Evolutionary conservation across 1,140 invertebrate species (phyloP).

Genomic region (Cheumatopsyche charites): DNA sequence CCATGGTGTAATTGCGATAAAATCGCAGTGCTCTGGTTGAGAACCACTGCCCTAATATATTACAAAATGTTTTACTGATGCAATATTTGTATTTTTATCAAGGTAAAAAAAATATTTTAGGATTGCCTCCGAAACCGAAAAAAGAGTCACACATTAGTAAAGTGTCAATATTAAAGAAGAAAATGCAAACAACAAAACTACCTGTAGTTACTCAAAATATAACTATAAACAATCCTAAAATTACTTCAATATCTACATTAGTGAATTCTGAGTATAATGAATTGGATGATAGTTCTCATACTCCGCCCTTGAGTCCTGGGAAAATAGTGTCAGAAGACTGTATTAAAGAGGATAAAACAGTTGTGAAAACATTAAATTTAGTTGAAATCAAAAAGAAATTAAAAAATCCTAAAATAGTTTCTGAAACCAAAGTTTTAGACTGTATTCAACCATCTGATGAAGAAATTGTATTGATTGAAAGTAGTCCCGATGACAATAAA

Average conservation of each 20-base stretch:
- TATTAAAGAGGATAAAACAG: slow-evolving; percentile 45
- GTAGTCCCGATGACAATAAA: slow-evolving; percentile 54
- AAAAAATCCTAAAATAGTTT: slow-evolving; percentile 27
- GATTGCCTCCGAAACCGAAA: slow-evolving; percentile 57
- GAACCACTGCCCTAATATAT: too few relatives aligned
- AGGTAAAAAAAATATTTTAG: slow-evolving; percentile 43
- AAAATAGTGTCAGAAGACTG: slow-evolving; percentile 50
- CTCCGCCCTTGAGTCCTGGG: slow-evolving; percentile 62
- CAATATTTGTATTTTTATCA: too few relatives aligned
- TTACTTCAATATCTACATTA: slow-evolving; percentile 57
- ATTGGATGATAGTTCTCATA: slow-evolving; percentile 67
- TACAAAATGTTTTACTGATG: too few relatives aligned
- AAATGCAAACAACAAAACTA: slow-evolving; percentile 59
- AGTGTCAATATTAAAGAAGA: slow-evolving; percentile 64
- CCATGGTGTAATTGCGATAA: too few relatives aligned
- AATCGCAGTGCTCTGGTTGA: too few relatives aligned
- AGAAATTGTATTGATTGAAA: slow-evolving; percentile 52
- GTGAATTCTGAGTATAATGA: slow-evolving; percentile 70
- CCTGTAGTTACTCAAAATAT: slow-evolving; percentile 59
- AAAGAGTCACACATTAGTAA: slow-evolving; percentile 62
- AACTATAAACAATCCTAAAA: slow-evolving; percentile 57
- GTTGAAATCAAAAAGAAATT: slow-evolving; percentile 15
- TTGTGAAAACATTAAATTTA: slow-evolving; percentile 48
- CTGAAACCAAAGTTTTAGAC: slow-evolving; percentile 40
- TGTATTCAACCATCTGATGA: slow-evolving; percentile 39